Base-by-base conservation (phyloP, 1,140 invertebrate genomes). In the Drosophila nigromelanica region DNA sequence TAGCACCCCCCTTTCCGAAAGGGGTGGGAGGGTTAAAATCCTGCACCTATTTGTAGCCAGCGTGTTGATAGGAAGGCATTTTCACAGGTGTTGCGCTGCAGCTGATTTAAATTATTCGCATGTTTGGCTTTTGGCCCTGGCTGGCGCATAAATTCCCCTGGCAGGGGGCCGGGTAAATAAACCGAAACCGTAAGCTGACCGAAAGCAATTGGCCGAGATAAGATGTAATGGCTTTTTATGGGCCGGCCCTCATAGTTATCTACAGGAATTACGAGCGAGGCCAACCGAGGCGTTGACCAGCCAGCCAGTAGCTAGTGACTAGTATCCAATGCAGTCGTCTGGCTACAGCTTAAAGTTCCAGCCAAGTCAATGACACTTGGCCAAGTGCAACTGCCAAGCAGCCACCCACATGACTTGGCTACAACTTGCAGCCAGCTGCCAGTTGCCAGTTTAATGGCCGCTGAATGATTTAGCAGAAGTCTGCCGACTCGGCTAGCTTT, bases 201-300 rank as follows among this genome's bases (percentile, higher is more conserved):
- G 67, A 62, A 85, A 78, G 70, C 81, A 86, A 86, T 87, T 86
- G 81, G 74, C 78, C 82, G 69, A 87, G 81, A 86, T 86, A 86
- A 86, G 81, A 86, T 86, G 78, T 81, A 85, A 85, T 85, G 81
- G 78, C 70, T 66, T 78, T 80, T 78, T 73, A 67, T 80, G 76
- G 66, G 43, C 54, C 54, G 56, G 40, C 72, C 73, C 68, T 12
- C 73, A 56, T 63, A 67, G 73, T 83, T 83, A 83, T 83, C 80
- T 79, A 54, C 54, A 79, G 82, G 80, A 82, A 73, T 82, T 82
- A 82, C 80, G 80, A 80, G 68, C 55, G 40, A 21, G 68, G 62
- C 24, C 55, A 61, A 33, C 11, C 18, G 47, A 58, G 56, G 45
- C 52, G 21, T 24, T 54, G 61, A 33, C 21, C 51, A 47, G 5